Evolutionary conservation across 1,140 invertebrate species (phyloP).

Genomic region (Heliconius eleuchia): DNA sequence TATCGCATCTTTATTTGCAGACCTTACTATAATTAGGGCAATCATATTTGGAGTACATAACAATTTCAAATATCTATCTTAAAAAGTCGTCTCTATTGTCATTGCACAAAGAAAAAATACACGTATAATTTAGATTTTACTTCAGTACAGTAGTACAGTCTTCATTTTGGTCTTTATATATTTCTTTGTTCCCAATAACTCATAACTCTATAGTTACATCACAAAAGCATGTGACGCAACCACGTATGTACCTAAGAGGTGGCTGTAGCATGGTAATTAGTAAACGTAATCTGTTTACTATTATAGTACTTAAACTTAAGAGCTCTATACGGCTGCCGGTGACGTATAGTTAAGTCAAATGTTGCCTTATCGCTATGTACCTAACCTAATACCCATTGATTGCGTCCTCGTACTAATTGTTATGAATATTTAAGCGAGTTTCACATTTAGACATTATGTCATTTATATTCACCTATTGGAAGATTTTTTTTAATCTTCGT

Average conservation of each 20-base stretch:
- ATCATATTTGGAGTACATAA: not conserved
- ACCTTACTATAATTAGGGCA: not conserved
- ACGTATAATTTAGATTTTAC: not conserved
- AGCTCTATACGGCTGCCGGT: not conserved
- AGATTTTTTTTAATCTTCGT: too few species aligned
- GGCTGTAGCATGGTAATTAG: constrained; percentile 20
- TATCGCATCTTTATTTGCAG: not conserved
- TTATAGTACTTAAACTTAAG: constrained; percentile 4
- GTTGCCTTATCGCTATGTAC: constrained; percentile 4
- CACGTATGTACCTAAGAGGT: not conserved
- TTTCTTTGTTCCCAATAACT: not conserved
- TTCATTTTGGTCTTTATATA: not conserved
- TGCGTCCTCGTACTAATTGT: constrained; percentile 13
- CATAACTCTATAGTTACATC: constrained; percentile 1
- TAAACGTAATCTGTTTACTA: constrained; percentile 11
- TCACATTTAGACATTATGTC: not conserved
- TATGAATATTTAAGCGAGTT: constrained; percentile 11
- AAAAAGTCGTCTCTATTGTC: not conserved
- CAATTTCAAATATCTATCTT: constrained; percentile 2
- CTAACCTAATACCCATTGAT: constrained; percentile 11
- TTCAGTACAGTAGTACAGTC: not conserved
- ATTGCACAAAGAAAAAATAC: not conserved
- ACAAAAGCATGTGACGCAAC: constrained; percentile 16
- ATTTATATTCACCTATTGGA: not conserved
- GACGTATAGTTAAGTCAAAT: not conserved